These are phyloP conservation scores for Gracilinanus agilis DNA, from an alignment of 2,113 vertebrate genomes.

Conservation along the genomic window DNA sequence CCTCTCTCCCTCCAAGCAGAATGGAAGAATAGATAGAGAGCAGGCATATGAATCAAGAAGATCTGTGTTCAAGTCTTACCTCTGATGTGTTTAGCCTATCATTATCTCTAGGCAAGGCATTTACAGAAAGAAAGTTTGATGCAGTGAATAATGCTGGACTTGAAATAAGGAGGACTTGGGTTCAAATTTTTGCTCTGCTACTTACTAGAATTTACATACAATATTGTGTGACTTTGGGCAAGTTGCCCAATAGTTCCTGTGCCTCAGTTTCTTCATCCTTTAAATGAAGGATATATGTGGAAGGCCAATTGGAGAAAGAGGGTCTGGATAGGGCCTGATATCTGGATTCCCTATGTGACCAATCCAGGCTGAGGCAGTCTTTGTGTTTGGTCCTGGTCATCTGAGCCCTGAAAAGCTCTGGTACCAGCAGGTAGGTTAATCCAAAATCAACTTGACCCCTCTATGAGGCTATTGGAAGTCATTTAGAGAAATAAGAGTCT, in stretches of 20 bases:
- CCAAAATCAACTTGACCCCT: no score
- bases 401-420: no score
- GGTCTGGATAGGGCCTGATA: no score
- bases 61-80: neutral
- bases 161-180: neutral
- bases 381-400: no score
- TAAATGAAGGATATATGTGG: neutral
- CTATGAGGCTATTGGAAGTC: no score
- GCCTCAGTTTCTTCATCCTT: neutral
- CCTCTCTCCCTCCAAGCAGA: neutral
- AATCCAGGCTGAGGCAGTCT: no score
- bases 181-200: neutral
- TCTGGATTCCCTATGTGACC: no score
- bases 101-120: neutral
- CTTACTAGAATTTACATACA: neutral
- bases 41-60: neutral
- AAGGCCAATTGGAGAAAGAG: no score
- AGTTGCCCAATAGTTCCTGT: neutral
- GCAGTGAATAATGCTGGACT: neutral
- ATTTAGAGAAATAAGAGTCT: no score
- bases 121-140: neutral
- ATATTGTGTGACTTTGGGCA: neutral
- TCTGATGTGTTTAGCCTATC: neutral
- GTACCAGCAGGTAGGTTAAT: no score
- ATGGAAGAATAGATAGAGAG: neutral